Base-by-base conservation (phyloP, 2,797 vertebrate species). In the Acropternis orthonyx region DNA sequence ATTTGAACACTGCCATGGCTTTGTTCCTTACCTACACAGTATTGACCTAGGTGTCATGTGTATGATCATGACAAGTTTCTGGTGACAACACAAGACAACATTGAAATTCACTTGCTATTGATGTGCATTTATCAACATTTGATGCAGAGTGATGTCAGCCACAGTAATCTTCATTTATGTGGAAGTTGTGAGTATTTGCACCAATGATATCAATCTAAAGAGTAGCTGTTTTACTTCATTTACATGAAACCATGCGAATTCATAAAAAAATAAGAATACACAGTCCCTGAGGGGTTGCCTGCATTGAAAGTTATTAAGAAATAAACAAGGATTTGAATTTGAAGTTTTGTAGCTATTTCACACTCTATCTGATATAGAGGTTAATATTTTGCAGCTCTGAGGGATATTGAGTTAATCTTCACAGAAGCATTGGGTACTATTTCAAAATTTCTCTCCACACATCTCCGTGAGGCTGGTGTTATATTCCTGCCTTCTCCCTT, bases 31-130 rank as follows among this genome's bases (percentile, higher is more conserved):
- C 22, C 7, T 79, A 77, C 15, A 74, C 61, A 94, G 43, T 34
- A 39, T 4, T 75, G 52, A 9, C 8, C 30, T 19, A 22, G 14
- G 2, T 41, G 30, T 56, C 8, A 51, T 10, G 1, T 1, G 0
- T 34, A 44, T 59, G 43, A 56, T 56, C 44, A 7, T 15, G 17
- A 17, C 4, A 43, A 2, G 9, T 30, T 58, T 79, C 62, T 68
- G 15, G 8, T 72, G 34, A 48, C 22, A 52, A n/a, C 6, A 34
- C 0, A 2, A 44, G 46, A 77, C 85, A 63, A 37, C 9, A 5
- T 0, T 55, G 39, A 81, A 68, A 65, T 54, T 30, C 21, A 41
- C 20, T 46, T 66, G 32, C 18, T 48, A 32, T 13, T 48, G 12
- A 4, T 74, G 67, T 58, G 32, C 32, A 15, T 69, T 66, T 34